phyloP scores from a whole-genome alignment of 2,797 vertebrate species.

The Cryptoblepharus egeriae region DNA sequence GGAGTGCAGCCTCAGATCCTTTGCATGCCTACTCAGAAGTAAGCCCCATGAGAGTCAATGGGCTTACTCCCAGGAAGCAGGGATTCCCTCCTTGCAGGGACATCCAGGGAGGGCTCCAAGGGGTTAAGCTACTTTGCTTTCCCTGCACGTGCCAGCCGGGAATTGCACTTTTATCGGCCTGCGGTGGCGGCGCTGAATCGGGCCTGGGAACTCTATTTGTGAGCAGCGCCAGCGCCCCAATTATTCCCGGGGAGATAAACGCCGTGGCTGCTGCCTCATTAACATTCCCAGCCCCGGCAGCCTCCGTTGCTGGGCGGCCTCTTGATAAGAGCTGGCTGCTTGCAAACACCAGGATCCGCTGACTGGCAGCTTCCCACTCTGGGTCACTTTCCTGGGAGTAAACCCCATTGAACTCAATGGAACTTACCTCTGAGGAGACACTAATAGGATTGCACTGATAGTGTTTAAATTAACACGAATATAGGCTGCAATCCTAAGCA shows the following conservation, averaged over 20 bases:
- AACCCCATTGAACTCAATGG: no score
- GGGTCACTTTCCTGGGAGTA: no score
- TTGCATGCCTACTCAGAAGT: no score
- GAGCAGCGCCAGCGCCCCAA: constrained; percentile 64
- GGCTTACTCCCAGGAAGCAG: no score
- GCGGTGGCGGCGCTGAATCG: constrained; percentile 66
- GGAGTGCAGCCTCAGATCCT: no score
- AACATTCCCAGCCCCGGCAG: constrained; percentile 73
- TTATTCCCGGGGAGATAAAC: constrained; percentile 75
- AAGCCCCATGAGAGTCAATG: no score
- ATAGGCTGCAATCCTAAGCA: no score
- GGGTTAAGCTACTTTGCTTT: constrained; percentile 69
- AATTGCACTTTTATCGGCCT: constrained; percentile 71
- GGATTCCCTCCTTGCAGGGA: neutral
- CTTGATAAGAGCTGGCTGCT: constrained; percentile 64
- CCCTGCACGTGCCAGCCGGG: constrained; percentile 59
- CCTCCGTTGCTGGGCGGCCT: constrained; percentile 68
- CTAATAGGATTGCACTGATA: no score
- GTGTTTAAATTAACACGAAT: no score
- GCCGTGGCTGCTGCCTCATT: constrained; percentile 69
- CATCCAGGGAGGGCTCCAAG: constrained; percentile 10
- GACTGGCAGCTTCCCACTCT: no score
- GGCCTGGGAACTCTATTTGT: constrained; percentile 73
- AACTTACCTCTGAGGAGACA: no score
- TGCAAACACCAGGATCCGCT: no score